These are phyloP conservation scores for Macrocentrus cingulum DNA, from an alignment of 1,140 invertebrate genomes.

Conservation along the genomic window DNA sequence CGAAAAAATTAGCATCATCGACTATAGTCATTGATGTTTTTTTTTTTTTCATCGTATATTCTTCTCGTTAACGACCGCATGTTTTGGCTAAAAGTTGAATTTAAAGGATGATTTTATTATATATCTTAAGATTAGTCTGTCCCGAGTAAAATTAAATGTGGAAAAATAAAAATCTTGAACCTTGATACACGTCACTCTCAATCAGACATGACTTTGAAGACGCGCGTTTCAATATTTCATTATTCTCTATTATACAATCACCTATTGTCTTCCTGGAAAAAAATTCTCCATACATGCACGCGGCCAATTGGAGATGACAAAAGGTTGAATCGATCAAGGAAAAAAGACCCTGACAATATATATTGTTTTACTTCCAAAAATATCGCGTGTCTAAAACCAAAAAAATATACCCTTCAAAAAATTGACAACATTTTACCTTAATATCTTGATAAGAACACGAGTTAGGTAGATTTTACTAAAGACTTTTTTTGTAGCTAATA, in stretches of 20 bases:
- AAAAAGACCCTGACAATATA: conserved; percentile 5
- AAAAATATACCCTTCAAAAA: no score
- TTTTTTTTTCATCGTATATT: conserved; percentile 4
- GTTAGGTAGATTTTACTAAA: no score
- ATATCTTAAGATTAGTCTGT: neutral
- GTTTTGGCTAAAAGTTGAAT: neutral
- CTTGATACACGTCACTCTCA: neutral
- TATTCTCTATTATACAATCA: conserved; percentile 4
- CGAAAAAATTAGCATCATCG: conserved; percentile 13
- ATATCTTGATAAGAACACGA: no score
- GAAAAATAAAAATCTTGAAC: neutral
- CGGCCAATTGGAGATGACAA: conserved; percentile 1
- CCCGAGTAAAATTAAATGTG: neutral
- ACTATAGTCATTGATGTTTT: no score
- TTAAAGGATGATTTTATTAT: no score
- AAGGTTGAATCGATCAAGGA: conserved; percentile 19
- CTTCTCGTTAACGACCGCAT: no score
- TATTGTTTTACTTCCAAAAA: neutral
- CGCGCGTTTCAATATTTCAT: conserved; percentile 3
- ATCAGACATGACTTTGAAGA: neutral
- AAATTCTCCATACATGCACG: neutral
- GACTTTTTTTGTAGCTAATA: no score
- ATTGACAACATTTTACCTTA: no score
- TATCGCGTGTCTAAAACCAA: no score
- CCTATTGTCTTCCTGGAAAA: conserved; percentile 12